Evolutionary conservation across 2,888 invertebrate species (phyloP).

Genomic region (Lycia hirtaria): DNA sequence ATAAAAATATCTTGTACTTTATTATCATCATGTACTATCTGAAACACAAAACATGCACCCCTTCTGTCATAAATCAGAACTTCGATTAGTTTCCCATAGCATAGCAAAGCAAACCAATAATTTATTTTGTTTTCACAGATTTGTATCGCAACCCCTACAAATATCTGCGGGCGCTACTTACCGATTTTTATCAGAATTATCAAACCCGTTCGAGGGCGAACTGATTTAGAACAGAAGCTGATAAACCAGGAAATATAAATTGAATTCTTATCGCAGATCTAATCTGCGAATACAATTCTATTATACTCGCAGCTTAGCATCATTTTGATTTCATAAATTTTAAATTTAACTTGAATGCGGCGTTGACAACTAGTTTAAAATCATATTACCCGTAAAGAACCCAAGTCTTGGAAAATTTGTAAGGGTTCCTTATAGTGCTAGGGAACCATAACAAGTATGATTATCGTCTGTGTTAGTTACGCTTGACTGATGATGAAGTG

Average conservation of each 20-base stretch:
- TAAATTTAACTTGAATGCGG: not conserved
- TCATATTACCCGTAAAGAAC: not conserved
- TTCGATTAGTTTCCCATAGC: conserved; percentile 56
- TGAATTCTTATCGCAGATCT: conserved; percentile 46
- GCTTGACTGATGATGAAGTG: too few species aligned
- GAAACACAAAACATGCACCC: conserved; percentile 37
- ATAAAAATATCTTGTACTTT: conserved; percentile 6
- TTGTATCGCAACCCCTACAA: conserved; percentile 62
- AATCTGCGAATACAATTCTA: conserved; percentile 37
- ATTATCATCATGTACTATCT: not conserved
- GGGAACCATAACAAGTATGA: too few species aligned
- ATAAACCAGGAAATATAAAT: conserved; percentile 51
- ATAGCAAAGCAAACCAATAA: conserved; percentile 47
- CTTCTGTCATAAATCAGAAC: conserved; percentile 49
- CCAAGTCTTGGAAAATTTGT: too few species aligned
- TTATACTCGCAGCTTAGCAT: conserved; percentile 31
- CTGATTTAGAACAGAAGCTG: conserved; percentile 75
- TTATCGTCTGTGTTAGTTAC: too few species aligned
- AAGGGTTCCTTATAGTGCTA: too few species aligned
- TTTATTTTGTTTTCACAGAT: conserved; percentile 57
- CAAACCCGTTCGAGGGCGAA: conserved; percentile 54
- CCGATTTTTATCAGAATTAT: conserved; percentile 48
- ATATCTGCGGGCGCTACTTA: conserved; percentile 56
- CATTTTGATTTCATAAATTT: conserved; percentile 53
- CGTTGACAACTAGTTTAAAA: not conserved